Percentiles rank a stretch among this genome's conserved stretches.
Evolutionary conservation across 1,140 invertebrate genomes (phyloP).

Genomic region (Meloidogyne hapla): DNA sequence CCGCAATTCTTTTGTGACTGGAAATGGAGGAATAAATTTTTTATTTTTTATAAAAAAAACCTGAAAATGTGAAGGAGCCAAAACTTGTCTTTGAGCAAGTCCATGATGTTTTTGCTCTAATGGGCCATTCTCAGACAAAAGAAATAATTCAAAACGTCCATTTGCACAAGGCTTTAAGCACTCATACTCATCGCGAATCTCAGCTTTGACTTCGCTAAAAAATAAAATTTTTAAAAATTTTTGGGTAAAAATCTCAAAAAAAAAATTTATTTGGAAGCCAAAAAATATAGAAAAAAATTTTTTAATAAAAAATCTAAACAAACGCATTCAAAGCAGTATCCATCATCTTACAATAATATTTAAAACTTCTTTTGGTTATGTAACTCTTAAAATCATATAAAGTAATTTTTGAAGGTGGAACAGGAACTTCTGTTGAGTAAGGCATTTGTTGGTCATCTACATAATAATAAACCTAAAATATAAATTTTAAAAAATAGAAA

Average conservation of each 20-base stretch:
- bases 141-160: conserved; percentile 35
- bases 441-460: conserved; percentile 98
- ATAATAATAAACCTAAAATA: conserved; percentile 72
- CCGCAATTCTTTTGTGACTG: conserved; percentile 15
- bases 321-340: conserved; percentile 31
- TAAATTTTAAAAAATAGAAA: background rate
- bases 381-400: conserved; percentile 83
- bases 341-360: conserved; percentile 34
- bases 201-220: conserved; percentile 33
- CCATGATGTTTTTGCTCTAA: background rate
- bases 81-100: background rate
- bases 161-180: conserved; percentile 20
- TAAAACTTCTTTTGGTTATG: conserved; percentile 27
- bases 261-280: background rate
- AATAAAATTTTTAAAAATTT: background rate
- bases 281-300: too few relatives aligned
- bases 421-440: conserved; percentile 92
- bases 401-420: conserved; percentile 89
- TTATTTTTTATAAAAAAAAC: background rate
- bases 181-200: conserved; percentile 31
- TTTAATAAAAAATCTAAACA: conserved; percentile 9
- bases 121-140: conserved; percentile 24
- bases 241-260: background rate
- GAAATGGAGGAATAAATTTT: background rate
- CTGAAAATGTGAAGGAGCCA: conserved; percentile 14